phyloP scores from a whole-genome alignment of 2,113 vertebrate species.

The Mormyrus lacerda region DNA sequence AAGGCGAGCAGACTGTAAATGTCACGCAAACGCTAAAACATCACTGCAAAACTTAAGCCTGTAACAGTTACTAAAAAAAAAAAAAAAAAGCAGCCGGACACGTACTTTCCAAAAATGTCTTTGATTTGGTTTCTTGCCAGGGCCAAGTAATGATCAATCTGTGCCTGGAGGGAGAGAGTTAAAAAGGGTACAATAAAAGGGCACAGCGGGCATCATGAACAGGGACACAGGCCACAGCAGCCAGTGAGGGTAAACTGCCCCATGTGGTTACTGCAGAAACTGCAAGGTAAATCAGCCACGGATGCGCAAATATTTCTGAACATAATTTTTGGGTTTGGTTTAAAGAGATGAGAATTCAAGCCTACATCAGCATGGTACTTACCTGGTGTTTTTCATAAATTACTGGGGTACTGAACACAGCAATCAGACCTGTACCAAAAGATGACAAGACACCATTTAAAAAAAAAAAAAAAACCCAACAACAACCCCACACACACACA shows the following conservation, averaged over 20 bases:
- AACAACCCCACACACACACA: too few species aligned
- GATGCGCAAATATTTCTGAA: background rate
- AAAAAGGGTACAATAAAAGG: background rate
- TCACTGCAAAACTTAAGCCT: background rate
- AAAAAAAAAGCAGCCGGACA: constrained; percentile 29
- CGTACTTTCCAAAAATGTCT: constrained; percentile 83
- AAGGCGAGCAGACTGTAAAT: background rate
- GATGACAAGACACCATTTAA: background rate
- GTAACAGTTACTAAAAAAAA: too few species aligned
- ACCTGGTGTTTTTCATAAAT: constrained; percentile 97
- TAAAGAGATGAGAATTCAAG: background rate
- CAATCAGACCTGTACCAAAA: constrained; percentile 72
- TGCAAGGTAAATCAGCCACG: background rate
- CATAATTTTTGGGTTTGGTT: too few species aligned
- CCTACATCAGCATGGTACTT: constrained; percentile 17
- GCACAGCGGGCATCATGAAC: background rate
- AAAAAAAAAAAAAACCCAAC: background rate
- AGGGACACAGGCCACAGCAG: background rate
- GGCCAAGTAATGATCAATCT: constrained; percentile 85
- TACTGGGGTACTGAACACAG: constrained; percentile 83
- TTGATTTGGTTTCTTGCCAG: constrained; percentile 80
- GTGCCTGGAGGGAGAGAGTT: constrained; percentile 56
- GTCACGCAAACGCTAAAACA: background rate
- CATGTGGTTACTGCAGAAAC: background rate
- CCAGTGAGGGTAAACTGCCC: background rate